phyloP scores from a whole-genome alignment of 2,113 vertebrate genomes.

The Actenoides hombroni region DNA sequence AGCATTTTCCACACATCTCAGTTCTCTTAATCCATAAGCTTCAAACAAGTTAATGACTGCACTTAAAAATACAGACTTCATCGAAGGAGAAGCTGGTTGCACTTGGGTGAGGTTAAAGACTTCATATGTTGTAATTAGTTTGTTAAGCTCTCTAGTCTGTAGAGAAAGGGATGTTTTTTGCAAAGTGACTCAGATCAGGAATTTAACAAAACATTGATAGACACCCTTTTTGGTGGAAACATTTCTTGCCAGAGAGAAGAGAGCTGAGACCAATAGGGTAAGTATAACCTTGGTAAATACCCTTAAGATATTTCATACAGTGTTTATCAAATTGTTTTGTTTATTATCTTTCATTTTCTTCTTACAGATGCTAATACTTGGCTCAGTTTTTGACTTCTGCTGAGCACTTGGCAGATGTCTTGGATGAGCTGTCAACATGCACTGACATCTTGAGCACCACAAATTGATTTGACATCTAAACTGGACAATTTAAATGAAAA shows the following conservation, averaged over 20 bases:
- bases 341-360: not conserved
- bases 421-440: not conserved
- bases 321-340: not conserved
- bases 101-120: not conserved
- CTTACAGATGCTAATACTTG: not conserved
- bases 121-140: not conserved
- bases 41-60: too few species aligned
- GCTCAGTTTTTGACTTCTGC: not conserved
- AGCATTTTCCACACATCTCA: too few species aligned
- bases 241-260: not conserved
- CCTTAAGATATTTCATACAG: not conserved
- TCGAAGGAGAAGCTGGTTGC: not conserved
- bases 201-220: not conserved
- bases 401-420: not conserved
- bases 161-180: not conserved
- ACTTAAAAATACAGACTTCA: too few species aligned
- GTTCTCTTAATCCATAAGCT: too few species aligned
- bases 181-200: not conserved
- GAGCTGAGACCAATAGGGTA: not conserved
- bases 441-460: not conserved
- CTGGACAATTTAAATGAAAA: conserved; percentile 22
- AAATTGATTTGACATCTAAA: conserved; percentile 38
- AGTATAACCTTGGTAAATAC: not conserved
- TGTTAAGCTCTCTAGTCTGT: not conserved
- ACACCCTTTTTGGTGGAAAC: not conserved